Conservation (phyloP, 2,797 vertebrate genomes). For the Scleropages formosus region DNA sequence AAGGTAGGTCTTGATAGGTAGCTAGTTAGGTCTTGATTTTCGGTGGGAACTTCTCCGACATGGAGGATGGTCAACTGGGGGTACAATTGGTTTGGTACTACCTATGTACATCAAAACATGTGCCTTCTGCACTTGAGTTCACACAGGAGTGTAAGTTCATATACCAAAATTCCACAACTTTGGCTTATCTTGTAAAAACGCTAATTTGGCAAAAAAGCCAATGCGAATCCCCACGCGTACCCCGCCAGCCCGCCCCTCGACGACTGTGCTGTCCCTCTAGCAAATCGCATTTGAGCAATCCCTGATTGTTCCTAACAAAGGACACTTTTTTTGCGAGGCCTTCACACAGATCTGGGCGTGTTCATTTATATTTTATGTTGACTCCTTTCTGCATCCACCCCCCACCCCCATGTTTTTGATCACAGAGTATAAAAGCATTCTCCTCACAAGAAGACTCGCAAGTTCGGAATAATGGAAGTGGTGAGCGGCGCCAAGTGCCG, state of each 20-base stretch:
- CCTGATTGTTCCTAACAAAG: constrained; percentile 73
- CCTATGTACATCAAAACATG: constrained; percentile 16
- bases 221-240: constrained; percentile 62
- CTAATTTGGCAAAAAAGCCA: constrained; percentile 58
- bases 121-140: constrained; percentile 13
- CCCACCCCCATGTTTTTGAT: constrained; percentile 73
- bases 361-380: constrained; percentile 77
- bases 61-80: constrained; percentile 26
- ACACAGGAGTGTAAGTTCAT: constrained; percentile 40
- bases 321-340: constrained; percentile 73
- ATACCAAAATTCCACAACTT: constrained; percentile 54
- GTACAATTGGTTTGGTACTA: constrained; percentile 39
- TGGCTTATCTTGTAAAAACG: constrained; percentile 66
- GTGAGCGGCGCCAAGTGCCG: constrained; percentile 18
- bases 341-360: constrained; percentile 73
- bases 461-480: constrained; percentile 51
- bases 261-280: constrained; percentile 63
- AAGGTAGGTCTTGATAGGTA: too few species aligned
- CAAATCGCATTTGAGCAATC: constrained; percentile 73
- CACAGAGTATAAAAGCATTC: constrained; percentile 65
- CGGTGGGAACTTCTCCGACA: background rate
- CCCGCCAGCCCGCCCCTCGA: constrained; percentile 35
- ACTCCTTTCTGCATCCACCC: constrained; percentile 73
- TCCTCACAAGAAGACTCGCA: constrained; percentile 71
- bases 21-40: background rate